A percentile compares a stretch with the other conserved stretches of the same genome.
phyloP scores from a whole-genome alignment of 2,797 vertebrate species.

The Rhabdomys pumilio region DNA sequence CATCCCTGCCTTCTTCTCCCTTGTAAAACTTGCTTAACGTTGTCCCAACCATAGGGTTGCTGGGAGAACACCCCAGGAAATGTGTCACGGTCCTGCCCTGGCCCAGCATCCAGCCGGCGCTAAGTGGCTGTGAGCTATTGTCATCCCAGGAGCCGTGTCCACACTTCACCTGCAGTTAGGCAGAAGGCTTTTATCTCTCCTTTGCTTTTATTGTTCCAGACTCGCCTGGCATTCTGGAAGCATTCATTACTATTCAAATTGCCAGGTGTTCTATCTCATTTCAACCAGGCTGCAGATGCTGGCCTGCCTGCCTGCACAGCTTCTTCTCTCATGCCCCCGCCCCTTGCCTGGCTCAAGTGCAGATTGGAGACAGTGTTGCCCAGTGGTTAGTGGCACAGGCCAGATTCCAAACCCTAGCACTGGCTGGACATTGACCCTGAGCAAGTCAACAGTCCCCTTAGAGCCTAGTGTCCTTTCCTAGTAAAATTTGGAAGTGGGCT shows the following conservation, averaged over 20 bases:
- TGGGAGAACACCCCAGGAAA: not conserved
- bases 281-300: accelerated
- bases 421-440: not conserved
- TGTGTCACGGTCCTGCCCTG: not conserved
- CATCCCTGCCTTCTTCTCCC: not conserved
- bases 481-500: not conserved
- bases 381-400: not conserved
- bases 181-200: not conserved
- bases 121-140: accelerated
- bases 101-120: accelerated
- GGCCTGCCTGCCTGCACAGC: not conserved
- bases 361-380: accelerated
- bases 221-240: not conserved
- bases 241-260: slow-evolving; percentile 66
- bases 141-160: accelerated
- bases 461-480: not conserved
- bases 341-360: accelerated
- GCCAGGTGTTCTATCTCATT: slow-evolving; percentile 46
- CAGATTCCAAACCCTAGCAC: no score
- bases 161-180: not conserved
- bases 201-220: slow-evolving; percentile 6
- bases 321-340: accelerated
- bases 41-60: accelerated
- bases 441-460: accelerated
- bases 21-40: accelerated